Percentiles rank a stretch among this genome's conserved stretches.
Conservation (phyloP, 92 coral and sea anemone species). For the Metridium senile region DNA sequence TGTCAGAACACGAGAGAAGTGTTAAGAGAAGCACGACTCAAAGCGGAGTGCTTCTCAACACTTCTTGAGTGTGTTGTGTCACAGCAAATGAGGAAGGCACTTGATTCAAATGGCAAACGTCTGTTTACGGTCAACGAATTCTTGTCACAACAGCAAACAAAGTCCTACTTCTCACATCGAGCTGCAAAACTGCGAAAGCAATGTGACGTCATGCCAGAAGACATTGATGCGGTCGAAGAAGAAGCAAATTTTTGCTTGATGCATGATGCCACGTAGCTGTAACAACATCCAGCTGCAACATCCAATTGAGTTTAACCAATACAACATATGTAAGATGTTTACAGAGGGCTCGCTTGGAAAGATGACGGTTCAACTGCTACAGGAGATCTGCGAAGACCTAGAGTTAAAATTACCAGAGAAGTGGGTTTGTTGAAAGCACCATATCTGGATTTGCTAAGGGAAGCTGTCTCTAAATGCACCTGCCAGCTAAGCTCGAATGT, state of each 20-base stretch:
- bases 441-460: conserved; percentile 9
- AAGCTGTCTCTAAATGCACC: conserved; percentile 11
- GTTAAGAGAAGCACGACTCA: too few relatives aligned
- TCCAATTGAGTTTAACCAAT: conserved; percentile 27
- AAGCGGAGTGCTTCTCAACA: too few relatives aligned
- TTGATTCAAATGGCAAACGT: conserved; percentile 20
- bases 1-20: too few relatives aligned
- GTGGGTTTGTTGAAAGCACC: conserved; percentile 19
- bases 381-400: conserved; percentile 19
- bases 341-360: conserved; percentile 9
- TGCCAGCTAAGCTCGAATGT: too few relatives aligned
- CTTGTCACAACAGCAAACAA: conserved; percentile 24
- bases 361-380: conserved; percentile 14
- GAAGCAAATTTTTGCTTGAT: too few relatives aligned
- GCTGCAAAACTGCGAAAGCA: conserved; percentile 38
- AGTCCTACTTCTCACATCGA: conserved; percentile 19
- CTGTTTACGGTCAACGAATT: conserved; percentile 27
- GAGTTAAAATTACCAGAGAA: conserved; percentile 22
- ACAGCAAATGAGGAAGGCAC: conserved; percentile 21
- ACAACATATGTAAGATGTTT: conserved; percentile 22
- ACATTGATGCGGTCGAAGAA: conserved; percentile 9
- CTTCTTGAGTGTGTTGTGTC: conserved; percentile 15
- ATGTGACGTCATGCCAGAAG: conserved; percentile 5
- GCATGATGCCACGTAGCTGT: conserved; percentile 18
- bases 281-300: conserved; percentile 30